Conservation (phyloP, 2,113 vertebrate species). For the Microtus pennsylvanicus region DNA sequence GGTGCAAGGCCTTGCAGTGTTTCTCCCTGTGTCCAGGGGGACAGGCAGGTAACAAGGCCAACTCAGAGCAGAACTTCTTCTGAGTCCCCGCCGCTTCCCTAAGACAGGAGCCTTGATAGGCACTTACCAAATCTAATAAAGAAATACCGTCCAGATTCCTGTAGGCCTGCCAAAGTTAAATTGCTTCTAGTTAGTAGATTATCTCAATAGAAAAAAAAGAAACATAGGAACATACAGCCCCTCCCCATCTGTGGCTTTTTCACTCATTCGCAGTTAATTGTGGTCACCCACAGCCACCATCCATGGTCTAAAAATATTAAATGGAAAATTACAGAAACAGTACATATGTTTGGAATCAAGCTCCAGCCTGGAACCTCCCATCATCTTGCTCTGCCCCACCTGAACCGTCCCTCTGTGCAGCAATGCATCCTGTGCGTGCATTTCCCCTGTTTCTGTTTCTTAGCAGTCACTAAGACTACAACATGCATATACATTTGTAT, state of each 20-base stretch:
- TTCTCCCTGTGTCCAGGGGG: background rate
- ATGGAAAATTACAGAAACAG: background rate
- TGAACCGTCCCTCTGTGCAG: background rate
- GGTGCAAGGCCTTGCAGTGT: background rate
- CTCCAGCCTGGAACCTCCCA: background rate
- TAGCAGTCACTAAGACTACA: too few species aligned
- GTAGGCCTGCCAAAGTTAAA: background rate
- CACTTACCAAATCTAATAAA: background rate
- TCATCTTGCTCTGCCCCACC: background rate
- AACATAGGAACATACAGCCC: too few species aligned
- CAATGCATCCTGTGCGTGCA: background rate
- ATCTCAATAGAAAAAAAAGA: constrained; percentile 3
- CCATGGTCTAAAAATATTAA: background rate
- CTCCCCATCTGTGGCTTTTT: background rate
- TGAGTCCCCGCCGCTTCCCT: background rate
- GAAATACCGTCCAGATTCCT: background rate
- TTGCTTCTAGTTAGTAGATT: background rate
- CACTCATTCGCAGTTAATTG: background rate
- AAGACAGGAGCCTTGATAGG: background rate
- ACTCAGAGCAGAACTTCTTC: background rate
- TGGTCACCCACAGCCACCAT: background rate
- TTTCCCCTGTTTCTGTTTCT: background rate
- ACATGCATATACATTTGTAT: background rate
- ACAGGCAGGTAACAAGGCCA: background rate
- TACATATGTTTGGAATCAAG: background rate